phyloP scores from a whole-genome alignment of 2,888 invertebrate species.

The Lithophane ornitopus region DNA sequence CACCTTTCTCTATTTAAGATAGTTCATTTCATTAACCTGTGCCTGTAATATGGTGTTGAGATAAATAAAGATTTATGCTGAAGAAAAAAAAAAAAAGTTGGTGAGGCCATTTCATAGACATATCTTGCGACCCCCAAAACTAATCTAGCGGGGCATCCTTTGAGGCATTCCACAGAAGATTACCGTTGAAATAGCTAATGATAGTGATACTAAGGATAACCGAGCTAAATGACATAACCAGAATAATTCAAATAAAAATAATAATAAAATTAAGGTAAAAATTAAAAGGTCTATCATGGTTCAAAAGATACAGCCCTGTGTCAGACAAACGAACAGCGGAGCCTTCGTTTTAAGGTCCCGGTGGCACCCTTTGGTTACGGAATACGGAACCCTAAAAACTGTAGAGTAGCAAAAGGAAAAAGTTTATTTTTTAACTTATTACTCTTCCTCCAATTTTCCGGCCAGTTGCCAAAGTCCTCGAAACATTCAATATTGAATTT shows the following conservation, averaged over 20 bases:
- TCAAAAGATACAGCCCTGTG: background rate
- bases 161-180: background rate
- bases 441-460: background rate
- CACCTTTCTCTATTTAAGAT: too few relatives aligned
- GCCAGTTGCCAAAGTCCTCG: conserved; percentile 19
- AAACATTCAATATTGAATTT: conserved; percentile 40
- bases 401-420: background rate
- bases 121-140: background rate
- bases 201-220: background rate
- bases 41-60: too few relatives aligned
- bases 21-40: too few relatives aligned
- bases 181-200: background rate
- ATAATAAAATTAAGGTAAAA: too few relatives aligned
- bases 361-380: background rate
- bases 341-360: background rate
- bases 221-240: too few relatives aligned
- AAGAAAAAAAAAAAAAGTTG: too few relatives aligned
- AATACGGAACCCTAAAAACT: background rate
- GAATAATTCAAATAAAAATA: too few relatives aligned
- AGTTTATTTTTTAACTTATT: background rate
- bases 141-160: background rate
- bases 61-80: too few relatives aligned
- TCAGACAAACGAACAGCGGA: background rate
- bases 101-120: background rate
- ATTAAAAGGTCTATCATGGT: too few relatives aligned